phyloP scores from a whole-genome alignment of 2,888 invertebrate species.

The Hydroisotoma schaefferi region DNA sequence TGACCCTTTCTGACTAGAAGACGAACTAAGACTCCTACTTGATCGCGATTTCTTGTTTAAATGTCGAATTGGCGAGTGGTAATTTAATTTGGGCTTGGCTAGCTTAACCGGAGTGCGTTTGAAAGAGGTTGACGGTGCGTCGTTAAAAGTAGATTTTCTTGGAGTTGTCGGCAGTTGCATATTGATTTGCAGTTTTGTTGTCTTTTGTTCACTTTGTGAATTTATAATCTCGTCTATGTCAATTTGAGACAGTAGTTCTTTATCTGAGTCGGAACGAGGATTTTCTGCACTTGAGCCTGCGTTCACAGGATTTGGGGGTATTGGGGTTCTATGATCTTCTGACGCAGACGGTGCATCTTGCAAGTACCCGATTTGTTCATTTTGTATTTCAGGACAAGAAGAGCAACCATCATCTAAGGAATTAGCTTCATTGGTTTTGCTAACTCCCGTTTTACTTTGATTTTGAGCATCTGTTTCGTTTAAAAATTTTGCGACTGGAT shows the following conservation, averaged over 20 bases:
- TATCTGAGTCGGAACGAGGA: constrained; percentile 6
- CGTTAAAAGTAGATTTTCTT: background rate
- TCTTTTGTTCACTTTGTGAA: constrained; percentile 11
- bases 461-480: no score
- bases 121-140: background rate
- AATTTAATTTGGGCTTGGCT: constrained; percentile 25
- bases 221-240: constrained; percentile 21
- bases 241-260: constrained; percentile 22
- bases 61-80: constrained; percentile 38
- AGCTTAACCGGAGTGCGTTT: constrained; percentile 26
- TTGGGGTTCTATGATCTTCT: no score
- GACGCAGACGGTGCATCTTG: no score
- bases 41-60: constrained; percentile 5
- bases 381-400: no score
- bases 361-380: no score
- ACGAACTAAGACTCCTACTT: background rate
- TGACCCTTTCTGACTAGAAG: background rate
- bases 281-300: no score
- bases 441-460: no score
- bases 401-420: no score
- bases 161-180: background rate
- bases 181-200: no score
- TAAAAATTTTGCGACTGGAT: no score
- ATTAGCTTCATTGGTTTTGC: no score
- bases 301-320: no score